A percentile compares a stretch with the other conserved stretches of the same genome.
Evolutionary conservation across 30 jellyfish, hydroid and myxozoan species (phyloP).

Genomic region (Aurelia aurita complex sp. Pacific): DNA sequence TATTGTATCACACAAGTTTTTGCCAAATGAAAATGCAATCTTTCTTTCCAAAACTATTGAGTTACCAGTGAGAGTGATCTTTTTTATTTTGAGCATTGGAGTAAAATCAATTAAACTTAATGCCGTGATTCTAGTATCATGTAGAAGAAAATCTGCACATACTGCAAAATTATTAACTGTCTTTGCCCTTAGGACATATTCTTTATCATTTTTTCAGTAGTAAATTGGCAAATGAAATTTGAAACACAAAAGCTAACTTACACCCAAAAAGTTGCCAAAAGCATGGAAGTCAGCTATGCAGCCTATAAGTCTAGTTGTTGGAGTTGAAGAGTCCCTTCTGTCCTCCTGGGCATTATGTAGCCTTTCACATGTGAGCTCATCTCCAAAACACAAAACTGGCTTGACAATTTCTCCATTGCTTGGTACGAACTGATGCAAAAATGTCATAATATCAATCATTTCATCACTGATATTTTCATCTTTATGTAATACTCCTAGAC

Average conservation of each 20-base stretch:
- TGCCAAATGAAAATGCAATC: too few relatives aligned
- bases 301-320: not conserved
- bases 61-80: conserved; percentile 1
- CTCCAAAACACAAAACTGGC: conserved; percentile 44
- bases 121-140: too few relatives aligned
- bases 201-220: too few relatives aligned
- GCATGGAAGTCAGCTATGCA: not conserved
- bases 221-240: too few relatives aligned
- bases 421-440: conserved; percentile 28
- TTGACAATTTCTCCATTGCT: conserved; percentile 16
- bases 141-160: not conserved
- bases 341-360: conserved; percentile 37
- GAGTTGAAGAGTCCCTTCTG: not conserved
- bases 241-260: not conserved
- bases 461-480: conserved; percentile 37
- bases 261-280: not conserved
- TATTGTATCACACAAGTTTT: too few relatives aligned
- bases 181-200: too few relatives aligned
- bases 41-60: too few relatives aligned
- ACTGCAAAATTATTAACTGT: not conserved
- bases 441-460: conserved; percentile 39
- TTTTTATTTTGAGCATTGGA: conserved; percentile 2
- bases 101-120: too few relatives aligned
- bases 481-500: conserved; percentile 39
- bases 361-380: conserved; percentile 35